Evolutionary conservation across 1,140 invertebrate genomes (phyloP).

Genomic region (Leptoteleia sp.): DNA sequence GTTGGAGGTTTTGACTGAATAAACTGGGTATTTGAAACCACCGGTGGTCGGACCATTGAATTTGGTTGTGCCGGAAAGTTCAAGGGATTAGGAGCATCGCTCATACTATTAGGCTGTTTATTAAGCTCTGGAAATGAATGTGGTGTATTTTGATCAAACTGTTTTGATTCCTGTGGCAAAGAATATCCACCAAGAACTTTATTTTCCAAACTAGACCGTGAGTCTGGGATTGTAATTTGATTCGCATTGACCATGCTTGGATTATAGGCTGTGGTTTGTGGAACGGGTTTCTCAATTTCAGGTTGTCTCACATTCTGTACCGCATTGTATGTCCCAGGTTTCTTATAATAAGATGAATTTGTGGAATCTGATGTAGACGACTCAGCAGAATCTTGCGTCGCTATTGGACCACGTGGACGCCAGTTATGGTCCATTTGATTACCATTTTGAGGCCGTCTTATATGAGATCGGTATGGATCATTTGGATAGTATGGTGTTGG

Average conservation of each 20-base stretch:
- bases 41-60: too few relatives aligned
- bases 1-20: too few relatives aligned
- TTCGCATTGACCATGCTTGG: slow-evolving; percentile 3
- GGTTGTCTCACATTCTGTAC: neutral
- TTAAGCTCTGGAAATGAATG: slow-evolving; percentile 3
- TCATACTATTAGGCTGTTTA: too few relatives aligned
- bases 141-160: slow-evolving; percentile 21
- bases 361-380: slow-evolving; percentile 41
- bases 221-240: slow-evolving; percentile 7
- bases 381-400: slow-evolving; percentile 28
- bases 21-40: too few relatives aligned
- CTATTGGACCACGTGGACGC: slow-evolving; percentile 24
- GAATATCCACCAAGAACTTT: neutral
- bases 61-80: too few relatives aligned
- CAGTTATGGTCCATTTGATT: slow-evolving; percentile 61
- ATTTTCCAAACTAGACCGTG: neutral
- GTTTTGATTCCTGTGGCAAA: slow-evolving; percentile 9
- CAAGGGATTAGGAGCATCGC: too few relatives aligned
- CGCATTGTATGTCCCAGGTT: slow-evolving; percentile 15
- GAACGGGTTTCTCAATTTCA: slow-evolving; percentile 5
- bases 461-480: slow-evolving; percentile 71
- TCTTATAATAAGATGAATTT: slow-evolving; percentile 43
- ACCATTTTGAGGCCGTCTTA: slow-evolving; percentile 66
- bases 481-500: slow-evolving; percentile 75
- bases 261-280: slow-evolving; percentile 10